phyloP scores from a whole-genome alignment of 2,888 invertebrate species.

The Polymixis flavicincta region DNA sequence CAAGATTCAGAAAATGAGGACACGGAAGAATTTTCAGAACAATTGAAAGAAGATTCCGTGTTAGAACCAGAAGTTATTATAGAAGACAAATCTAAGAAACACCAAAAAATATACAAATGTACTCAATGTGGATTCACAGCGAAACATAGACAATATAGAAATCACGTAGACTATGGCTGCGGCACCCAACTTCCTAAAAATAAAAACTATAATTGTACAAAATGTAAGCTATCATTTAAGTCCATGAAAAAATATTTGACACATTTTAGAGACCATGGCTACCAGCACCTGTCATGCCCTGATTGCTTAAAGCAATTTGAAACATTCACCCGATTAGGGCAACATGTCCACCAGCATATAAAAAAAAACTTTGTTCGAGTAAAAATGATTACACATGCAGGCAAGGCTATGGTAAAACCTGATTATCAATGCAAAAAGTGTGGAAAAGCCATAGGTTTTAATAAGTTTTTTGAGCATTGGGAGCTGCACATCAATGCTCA shows the following conservation, averaged over 20 bases:
- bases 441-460: neutral
- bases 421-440: conserved; percentile 69
- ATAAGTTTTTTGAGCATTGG: conserved; percentile 73
- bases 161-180: conserved; percentile 40
- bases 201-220: conserved; percentile 51
- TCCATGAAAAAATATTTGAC: conserved; percentile 60
- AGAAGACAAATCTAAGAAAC: rapidly evolving
- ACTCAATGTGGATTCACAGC: conserved; percentile 54
- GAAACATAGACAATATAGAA: conserved; percentile 48
- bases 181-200: rapidly evolving
- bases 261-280: conserved; percentile 70
- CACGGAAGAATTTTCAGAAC: neutral
- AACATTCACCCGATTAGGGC: rapidly evolving
- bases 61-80: neutral
- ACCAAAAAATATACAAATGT: conserved; percentile 59
- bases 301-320: conserved; percentile 55
- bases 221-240: conserved; percentile 54
- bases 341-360: conserved; percentile 68
- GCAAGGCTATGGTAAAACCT: neutral
- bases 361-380: conserved; percentile 57
- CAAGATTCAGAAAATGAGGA: neutral
- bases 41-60: neutral
- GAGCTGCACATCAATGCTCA: conserved; percentile 67
- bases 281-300: conserved; percentile 61
- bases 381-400: conserved; percentile 19